Conservation (phyloP, 35 echinoderm and acorn worm genomes). For the Acanthaster planci region DNA sequence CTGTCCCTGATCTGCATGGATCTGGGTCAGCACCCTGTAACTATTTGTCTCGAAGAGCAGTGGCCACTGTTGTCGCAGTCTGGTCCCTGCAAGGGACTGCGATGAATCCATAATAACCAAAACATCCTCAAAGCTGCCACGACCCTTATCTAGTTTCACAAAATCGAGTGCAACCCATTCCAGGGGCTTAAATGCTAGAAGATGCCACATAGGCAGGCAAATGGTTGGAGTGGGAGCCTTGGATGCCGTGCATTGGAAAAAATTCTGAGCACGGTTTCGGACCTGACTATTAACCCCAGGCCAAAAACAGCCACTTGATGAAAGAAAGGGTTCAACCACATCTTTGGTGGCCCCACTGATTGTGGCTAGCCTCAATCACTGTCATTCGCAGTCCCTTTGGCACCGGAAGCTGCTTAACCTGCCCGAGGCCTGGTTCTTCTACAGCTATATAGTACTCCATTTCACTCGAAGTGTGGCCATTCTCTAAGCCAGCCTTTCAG, state of each 20-base stretch:
- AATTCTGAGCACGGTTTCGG: slow-evolving; percentile 23
- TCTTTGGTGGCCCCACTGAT: no score
- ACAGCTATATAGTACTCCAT: no score
- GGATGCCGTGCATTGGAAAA: slow-evolving; percentile 32
- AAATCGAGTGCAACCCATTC: slow-evolving; percentile 25
- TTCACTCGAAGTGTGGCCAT: no score
- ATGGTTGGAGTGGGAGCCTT: slow-evolving; percentile 49
- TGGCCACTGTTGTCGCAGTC: slow-evolving; percentile 57
- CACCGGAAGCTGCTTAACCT: no score
- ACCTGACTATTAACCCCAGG: slow-evolving; percentile 45
- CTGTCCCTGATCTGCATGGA: slow-evolving; percentile 52
- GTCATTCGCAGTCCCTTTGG: no score
- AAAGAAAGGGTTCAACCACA: no score
- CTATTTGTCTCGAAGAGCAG: slow-evolving; percentile 50
- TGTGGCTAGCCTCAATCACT: no score
- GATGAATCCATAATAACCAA: slow-evolving; percentile 67
- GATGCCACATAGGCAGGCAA: slow-evolving; percentile 23
- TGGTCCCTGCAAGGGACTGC: slow-evolving; percentile 42
- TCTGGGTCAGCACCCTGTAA: slow-evolving; percentile 52
- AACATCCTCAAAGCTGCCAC: slow-evolving; percentile 48
- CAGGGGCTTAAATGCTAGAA: slow-evolving; percentile 32
- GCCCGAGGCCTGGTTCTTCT: no score
- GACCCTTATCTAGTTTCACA: slow-evolving; percentile 38
- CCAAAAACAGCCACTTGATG: slow-evolving; percentile 50
- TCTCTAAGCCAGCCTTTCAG: no score